These are phyloP conservation scores for Ptychadena robeensis DNA, from an alignment of 2,797 vertebrate species.

Conservation along the genomic window DNA sequence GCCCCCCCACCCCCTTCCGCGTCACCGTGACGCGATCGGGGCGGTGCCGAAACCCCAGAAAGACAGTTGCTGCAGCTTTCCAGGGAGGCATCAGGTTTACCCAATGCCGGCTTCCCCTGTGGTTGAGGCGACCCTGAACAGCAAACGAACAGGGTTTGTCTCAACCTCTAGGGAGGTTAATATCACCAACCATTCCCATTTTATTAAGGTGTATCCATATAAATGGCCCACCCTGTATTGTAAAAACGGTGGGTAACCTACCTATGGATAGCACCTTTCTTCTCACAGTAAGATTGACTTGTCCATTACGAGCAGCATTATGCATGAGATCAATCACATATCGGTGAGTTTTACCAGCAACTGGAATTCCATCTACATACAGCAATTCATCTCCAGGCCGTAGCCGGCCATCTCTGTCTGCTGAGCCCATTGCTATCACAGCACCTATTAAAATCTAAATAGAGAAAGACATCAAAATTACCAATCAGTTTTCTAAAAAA, in stretches of 20 bases:
- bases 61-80: too few species aligned
- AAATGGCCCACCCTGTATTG: too few species aligned
- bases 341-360: constrained; percentile 94
- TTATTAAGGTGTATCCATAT: too few species aligned
- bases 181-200: too few species aligned
- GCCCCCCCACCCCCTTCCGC: too few species aligned
- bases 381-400: constrained; percentile 94
- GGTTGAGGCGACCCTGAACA: too few species aligned
- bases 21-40: too few species aligned
- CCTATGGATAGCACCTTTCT: constrained; percentile 86
- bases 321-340: constrained; percentile 99
- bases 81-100: too few species aligned
- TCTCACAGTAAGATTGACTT: constrained; percentile 93
- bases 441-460: constrained; percentile 95
- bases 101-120: too few species aligned
- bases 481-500: neutral
- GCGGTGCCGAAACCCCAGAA: too few species aligned
- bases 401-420: constrained; percentile 92
- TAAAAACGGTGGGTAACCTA: constrained; percentile 66
- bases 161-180: too few species aligned
- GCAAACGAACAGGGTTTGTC: too few species aligned
- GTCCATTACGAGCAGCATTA: constrained; percentile 90
- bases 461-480: neutral
- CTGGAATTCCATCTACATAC: constrained; percentile 92
- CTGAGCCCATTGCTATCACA: constrained; percentile 96